phyloP scores from a whole-genome alignment of 2,113 vertebrate species.

The Macroglossus sobrinus region DNA sequence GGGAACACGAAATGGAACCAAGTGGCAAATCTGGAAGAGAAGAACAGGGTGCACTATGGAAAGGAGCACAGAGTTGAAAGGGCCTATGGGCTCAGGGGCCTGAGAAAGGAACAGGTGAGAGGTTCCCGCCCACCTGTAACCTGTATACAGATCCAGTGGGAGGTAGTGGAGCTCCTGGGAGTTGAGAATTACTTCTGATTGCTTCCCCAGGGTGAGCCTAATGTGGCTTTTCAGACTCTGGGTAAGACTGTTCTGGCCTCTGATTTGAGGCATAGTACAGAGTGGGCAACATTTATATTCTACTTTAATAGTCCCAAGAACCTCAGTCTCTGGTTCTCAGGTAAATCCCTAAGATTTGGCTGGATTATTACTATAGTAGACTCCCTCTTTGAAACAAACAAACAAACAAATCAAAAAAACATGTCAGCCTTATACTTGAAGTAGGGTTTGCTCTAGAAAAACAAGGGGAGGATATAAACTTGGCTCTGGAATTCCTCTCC shows the following conservation, averaged over 20 bases:
- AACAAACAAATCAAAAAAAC: background rate
- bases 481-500: background rate
- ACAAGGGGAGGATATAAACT: background rate
- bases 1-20: background rate
- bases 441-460: background rate
- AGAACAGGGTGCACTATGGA: background rate
- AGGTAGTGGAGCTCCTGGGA: background rate
- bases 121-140: background rate
- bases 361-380: background rate
- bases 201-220: background rate
- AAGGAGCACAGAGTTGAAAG: background rate
- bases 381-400: background rate
- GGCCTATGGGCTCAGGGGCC: background rate
- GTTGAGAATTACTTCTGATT: background rate
- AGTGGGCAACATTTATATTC: background rate
- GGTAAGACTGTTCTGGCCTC: background rate
- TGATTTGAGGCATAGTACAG: background rate
- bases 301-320: background rate
- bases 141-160: background rate
- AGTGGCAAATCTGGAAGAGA: background rate
- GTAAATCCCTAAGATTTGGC: background rate
- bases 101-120: background rate
- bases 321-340: background rate
- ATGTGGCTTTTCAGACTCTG: background rate
- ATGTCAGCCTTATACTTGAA: background rate